These are phyloP conservation scores for Solenopsis fugax DNA, from an alignment of 1,140 invertebrate genomes.

Conservation along the genomic window DNA sequence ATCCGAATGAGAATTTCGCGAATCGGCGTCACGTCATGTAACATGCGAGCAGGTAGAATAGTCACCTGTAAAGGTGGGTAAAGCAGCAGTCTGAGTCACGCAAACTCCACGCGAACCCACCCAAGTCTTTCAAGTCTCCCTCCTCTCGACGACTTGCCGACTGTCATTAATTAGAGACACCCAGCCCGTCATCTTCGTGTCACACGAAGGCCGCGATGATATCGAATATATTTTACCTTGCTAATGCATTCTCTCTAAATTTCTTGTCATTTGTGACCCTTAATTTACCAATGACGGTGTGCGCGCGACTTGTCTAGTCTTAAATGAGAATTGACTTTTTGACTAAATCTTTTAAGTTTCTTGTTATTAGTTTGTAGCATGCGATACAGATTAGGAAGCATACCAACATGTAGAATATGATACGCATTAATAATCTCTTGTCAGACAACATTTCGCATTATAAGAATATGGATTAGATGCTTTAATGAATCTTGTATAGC, in stretches of 20 bases:
- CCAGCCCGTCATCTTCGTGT: slow-evolving; percentile 69
- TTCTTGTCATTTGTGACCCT: neutral
- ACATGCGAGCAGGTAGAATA: slow-evolving; percentile 56
- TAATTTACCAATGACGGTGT: neutral
- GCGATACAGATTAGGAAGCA: slow-evolving; percentile 8
- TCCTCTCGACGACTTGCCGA: slow-evolving; percentile 35
- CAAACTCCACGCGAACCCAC: slow-evolving; percentile 58
- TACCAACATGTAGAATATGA: neutral
- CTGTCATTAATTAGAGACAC: slow-evolving; percentile 73
- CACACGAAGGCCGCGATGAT: slow-evolving; percentile 19
- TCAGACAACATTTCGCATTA: slow-evolving; percentile 6
- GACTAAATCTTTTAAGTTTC: neutral
- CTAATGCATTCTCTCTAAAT: slow-evolving; percentile 12
- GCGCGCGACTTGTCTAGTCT: slow-evolving; percentile 13
- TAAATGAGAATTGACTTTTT: neutral
- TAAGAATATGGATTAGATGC: neutral
- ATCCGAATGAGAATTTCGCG: slow-evolving; percentile 28
- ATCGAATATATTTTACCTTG: slow-evolving; percentile 33
- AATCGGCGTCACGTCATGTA: slow-evolving; percentile 38
- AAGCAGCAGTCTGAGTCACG: slow-evolving; percentile 71
- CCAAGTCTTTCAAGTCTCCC: slow-evolving; percentile 9
- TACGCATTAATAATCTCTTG: slow-evolving; percentile 1
- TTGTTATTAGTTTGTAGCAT: slow-evolving; percentile 22
- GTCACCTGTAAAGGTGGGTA: slow-evolving; percentile 49
- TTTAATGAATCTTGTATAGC: too few relatives aligned